A percentile compares a stretch with the other conserved stretches of the same genome.
phyloP scores from a whole-genome alignment of 2,888 invertebrate genomes.

The Tetragnatha montana region DNA sequence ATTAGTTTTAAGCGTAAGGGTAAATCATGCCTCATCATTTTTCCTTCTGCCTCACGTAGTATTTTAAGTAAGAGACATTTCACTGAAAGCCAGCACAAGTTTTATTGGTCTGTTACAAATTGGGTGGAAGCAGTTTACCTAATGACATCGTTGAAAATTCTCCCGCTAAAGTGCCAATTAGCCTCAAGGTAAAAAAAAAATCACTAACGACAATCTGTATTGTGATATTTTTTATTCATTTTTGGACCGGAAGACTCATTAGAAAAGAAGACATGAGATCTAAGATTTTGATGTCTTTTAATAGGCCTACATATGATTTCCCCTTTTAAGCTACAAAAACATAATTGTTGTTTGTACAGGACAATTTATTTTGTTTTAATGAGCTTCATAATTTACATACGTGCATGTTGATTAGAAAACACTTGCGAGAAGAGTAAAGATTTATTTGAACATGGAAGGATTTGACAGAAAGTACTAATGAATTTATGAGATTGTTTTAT shows the following conservation, averaged over 20 bases:
- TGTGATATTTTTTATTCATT: conserved; percentile 16
- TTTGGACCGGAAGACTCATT: neutral
- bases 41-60: neutral
- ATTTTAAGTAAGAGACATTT: conserved; percentile 6
- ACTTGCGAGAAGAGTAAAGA: too few species aligned
- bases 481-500: too few species aligned
- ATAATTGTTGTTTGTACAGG: too few species aligned
- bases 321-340: too few species aligned
- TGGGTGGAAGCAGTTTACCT: conserved; percentile 28
- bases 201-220: conserved; percentile 24
- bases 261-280: neutral
- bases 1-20: neutral
- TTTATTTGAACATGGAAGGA: too few species aligned
- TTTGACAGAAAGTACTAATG: too few species aligned
- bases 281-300: too few species aligned
- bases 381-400: too few species aligned
- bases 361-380: too few species aligned
- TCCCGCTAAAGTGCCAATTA: conserved; percentile 39
- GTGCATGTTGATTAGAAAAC: too few species aligned
- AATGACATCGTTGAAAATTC: conserved; percentile 22
- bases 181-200: conserved; percentile 37
- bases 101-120: conserved; percentile 24
- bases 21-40: neutral
- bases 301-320: too few species aligned
- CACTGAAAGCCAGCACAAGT: conserved; percentile 11